Evolutionary conservation across 2,113 vertebrate species (phyloP).

Genomic region (Tragulus kanchil): DNA sequence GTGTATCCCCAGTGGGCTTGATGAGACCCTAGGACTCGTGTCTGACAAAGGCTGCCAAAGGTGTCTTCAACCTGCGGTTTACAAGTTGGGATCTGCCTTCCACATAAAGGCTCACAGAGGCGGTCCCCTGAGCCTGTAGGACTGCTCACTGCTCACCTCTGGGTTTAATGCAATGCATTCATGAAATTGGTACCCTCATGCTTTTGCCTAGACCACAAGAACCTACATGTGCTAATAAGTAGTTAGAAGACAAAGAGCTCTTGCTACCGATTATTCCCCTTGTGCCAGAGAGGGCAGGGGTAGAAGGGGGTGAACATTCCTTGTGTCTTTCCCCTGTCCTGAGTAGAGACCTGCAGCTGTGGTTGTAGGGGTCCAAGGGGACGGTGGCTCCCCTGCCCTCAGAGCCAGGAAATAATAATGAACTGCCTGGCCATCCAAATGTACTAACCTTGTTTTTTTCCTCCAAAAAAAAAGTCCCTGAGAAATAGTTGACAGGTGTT

Average conservation of each 20-base stretch:
- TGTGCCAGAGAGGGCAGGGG: background rate
- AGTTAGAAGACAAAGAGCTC: background rate
- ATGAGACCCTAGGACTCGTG: no score
- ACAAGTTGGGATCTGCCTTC: background rate
- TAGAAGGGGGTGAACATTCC: background rate
- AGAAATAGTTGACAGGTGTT: background rate
- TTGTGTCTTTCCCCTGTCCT: background rate
- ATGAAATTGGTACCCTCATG: background rate
- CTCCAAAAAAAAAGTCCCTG: background rate
- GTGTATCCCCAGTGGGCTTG: background rate
- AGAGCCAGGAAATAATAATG: background rate
- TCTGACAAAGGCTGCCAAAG: no score
- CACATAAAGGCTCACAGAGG: background rate
- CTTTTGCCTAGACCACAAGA: background rate
- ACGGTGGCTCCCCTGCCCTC: background rate
- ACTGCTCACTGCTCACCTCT: background rate
- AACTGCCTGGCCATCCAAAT: background rate
- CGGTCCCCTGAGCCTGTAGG: rapidly evolving
- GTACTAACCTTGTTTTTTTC: background rate
- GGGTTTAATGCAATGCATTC: background rate
- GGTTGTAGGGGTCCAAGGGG: background rate
- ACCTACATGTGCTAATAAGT: background rate
- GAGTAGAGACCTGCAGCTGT: background rate
- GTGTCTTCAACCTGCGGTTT: no score
- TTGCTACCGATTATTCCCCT: background rate